A percentile compares a stretch with the other conserved stretches of the same genome.
These are phyloP conservation scores for Clarias batrachus DNA, from an alignment of 2,113 vertebrate genomes.

Conservation along the genomic window DNA sequence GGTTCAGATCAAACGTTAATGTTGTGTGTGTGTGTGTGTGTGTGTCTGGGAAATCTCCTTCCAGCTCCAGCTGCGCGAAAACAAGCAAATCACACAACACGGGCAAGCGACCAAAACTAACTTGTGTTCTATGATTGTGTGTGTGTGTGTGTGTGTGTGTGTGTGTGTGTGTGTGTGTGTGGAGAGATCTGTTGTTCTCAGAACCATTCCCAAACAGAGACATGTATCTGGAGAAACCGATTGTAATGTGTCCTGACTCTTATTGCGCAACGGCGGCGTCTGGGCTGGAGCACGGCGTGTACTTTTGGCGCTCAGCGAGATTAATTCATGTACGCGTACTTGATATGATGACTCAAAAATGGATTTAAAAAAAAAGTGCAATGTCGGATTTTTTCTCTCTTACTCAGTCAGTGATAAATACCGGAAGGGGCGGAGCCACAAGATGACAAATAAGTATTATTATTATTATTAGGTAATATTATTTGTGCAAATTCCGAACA, in stretches of 20 bases:
- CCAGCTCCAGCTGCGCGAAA: conserved; percentile 7
- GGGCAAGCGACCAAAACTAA: not conserved
- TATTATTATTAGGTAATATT: too few relatives aligned
- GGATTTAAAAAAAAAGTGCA: not conserved
- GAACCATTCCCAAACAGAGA: not conserved
- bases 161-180: too few relatives aligned
- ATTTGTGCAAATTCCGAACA: not conserved
- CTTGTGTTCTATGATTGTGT: not conserved
- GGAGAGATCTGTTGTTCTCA: not conserved
- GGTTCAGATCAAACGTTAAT: conserved; percentile 12
- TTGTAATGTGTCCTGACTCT: not conserved
- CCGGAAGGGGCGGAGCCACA: not conserved
- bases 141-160: not conserved
- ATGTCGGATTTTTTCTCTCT: not conserved
- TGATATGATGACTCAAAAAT: not conserved
- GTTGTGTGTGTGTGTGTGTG: too few relatives aligned
- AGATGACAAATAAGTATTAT: not conserved
- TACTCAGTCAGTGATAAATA: not conserved
- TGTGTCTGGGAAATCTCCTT: conserved; percentile 4
- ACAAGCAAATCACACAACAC: not conserved
- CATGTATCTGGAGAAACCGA: not conserved
- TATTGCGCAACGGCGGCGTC: not conserved
- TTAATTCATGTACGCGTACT: not conserved
- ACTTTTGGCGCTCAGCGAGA: not conserved
- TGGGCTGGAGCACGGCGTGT: not conserved